Evolutionary conservation across 1,140 invertebrate species (phyloP).

Genomic region (Drosophila kohkoa): DNA sequence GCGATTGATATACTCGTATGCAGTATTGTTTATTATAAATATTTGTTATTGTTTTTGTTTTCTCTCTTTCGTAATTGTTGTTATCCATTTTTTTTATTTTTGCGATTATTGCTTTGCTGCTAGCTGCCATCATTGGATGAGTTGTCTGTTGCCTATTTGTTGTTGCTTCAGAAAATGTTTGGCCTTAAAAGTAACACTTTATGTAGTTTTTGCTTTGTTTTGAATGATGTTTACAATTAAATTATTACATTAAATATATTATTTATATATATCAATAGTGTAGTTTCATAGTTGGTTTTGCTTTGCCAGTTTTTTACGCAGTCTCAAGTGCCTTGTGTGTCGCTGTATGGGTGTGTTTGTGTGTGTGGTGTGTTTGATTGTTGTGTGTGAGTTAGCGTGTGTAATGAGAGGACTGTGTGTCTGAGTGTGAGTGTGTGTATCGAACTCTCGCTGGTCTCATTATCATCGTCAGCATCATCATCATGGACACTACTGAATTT

Average conservation of each 20-base stretch:
- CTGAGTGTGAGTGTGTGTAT: constrained; percentile 19
- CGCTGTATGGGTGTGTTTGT: constrained; percentile 39
- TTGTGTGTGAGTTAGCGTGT: constrained; percentile 35
- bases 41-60: constrained; percentile 40
- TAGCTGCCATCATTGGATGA: constrained; percentile 46
- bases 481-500: constrained; percentile 58
- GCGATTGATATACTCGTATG: constrained; percentile 58
- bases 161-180: constrained; percentile 37
- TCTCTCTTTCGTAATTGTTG: constrained; percentile 8
- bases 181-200: constrained; percentile 66
- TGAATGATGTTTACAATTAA: constrained; percentile 79
- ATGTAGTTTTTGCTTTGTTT: constrained; percentile 46
- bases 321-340: constrained; percentile 75
- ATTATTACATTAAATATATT: constrained; percentile 80
- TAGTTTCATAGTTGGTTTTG: constrained; percentile 78
- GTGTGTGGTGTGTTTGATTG: constrained; percentile 19
- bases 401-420: constrained; percentile 45
- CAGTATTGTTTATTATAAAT: constrained; percentile 29
- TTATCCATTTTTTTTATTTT: constrained; percentile 32
- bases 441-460: constrained; percentile 46
- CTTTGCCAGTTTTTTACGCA: constrained; percentile 73
- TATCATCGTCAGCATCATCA: not conserved
- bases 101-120: constrained; percentile 56
- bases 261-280: constrained; percentile 73
- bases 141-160: constrained; percentile 45